These are phyloP conservation scores for Ophioderma brevispina DNA, from an alignment of 35 echinoderm and acorn worm species.

Conservation along the genomic window DNA sequence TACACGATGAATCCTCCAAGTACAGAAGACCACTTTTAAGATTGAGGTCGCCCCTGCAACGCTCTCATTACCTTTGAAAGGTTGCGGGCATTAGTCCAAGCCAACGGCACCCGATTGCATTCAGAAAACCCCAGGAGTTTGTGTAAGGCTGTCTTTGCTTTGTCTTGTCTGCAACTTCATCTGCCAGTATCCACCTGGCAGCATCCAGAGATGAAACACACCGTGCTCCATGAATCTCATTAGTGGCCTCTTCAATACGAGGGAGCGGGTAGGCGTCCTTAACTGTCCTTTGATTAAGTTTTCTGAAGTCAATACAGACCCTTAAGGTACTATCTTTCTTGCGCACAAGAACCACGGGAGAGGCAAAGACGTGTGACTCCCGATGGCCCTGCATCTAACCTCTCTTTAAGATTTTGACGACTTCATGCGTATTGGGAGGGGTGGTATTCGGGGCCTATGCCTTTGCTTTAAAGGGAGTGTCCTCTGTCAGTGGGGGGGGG, in stretches of 20 bases:
- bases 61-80: conserved; percentile 18
- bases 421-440: neutral
- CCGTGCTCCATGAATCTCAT: conserved; percentile 43
- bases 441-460: neutral
- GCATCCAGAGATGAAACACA: conserved; percentile 32
- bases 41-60: conserved; percentile 38
- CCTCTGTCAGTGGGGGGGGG: neutral
- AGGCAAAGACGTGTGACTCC: neutral
- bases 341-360: conserved; percentile 17
- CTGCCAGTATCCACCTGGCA: conserved; percentile 35
- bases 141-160: conserved; percentile 45
- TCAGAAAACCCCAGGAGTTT: conserved; percentile 48
- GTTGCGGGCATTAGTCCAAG: conserved; percentile 38
- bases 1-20: conserved; percentile 29
- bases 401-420: neutral
- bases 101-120: conserved; percentile 47
- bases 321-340: conserved; percentile 37
- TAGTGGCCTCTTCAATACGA: conserved; percentile 40
- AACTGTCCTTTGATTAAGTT: conserved; percentile 25
- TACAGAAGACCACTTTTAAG: conserved; percentile 8
- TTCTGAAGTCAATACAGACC: conserved; percentile 37
- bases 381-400: neutral
- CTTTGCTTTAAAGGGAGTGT: neutral
- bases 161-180: conserved; percentile 40
- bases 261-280: conserved; percentile 38